A percentile compares a stretch with the other conserved stretches of the same genome.
Evolutionary conservation across 2,113 vertebrate genomes (phyloP).

Genomic region (Nycticryphes semicollaris): DNA sequence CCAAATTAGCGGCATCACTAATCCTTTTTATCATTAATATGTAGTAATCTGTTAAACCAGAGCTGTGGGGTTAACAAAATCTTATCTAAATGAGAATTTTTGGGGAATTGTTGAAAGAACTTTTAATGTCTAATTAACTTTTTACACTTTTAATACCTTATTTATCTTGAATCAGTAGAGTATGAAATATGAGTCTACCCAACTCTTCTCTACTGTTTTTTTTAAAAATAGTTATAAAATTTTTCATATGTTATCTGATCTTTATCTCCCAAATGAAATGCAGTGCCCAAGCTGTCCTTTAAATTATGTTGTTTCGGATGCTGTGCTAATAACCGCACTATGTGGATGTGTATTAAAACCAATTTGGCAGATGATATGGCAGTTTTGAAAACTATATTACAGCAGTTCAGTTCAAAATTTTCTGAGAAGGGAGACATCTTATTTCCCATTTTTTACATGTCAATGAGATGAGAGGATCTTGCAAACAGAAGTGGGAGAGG

Average conservation of each 20-base stretch:
- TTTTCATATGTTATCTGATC: not conserved
- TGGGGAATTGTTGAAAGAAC: not conserved
- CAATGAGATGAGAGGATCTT: not conserved
- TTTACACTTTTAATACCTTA: not conserved
- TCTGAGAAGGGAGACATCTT: not conserved
- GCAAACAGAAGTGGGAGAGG: not conserved
- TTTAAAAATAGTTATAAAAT: not conserved
- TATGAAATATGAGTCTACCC: not conserved
- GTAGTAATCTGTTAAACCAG: not conserved
- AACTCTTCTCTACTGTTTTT: not conserved
- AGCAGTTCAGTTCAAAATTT: not conserved
- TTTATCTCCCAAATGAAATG: not conserved
- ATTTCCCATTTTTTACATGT: not conserved
- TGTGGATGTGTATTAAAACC: not conserved
- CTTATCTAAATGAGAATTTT: not conserved
- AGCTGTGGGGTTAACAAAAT: not conserved
- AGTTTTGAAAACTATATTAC: not conserved
- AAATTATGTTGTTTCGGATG: not conserved
- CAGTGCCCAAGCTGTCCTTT: not conserved
- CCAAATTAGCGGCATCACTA: not conserved
- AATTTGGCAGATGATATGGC: not conserved
- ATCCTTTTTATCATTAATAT: not conserved
- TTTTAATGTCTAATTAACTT: not conserved
- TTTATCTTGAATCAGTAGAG: not conserved
- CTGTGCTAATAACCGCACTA: not conserved